Conservation (phyloP, 2,797 vertebrate genomes). For the Pipistrellus pygmaeus region DNA sequence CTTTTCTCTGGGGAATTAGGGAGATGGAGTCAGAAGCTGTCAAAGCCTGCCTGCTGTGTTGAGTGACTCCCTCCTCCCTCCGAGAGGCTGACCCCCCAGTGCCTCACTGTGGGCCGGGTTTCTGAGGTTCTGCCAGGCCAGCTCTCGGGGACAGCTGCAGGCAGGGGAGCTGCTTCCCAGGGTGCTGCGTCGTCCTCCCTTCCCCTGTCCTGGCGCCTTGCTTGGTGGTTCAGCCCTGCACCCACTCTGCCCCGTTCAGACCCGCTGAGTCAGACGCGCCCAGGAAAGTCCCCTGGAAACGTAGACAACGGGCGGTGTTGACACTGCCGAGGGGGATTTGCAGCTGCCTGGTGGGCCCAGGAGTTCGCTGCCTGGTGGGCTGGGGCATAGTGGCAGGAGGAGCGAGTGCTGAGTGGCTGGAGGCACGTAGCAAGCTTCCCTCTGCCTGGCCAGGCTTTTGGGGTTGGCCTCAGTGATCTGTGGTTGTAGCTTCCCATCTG, state of each 20-base stretch:
- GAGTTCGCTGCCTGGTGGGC: neutral
- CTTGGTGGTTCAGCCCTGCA: neutral
- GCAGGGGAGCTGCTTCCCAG: neutral
- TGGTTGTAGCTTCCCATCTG: neutral
- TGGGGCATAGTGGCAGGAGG: neutral
- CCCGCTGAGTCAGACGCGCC: neutral
- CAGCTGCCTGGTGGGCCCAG: neutral
- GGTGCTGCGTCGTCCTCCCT: neutral
- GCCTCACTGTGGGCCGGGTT: neutral
- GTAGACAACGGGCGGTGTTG: neutral
- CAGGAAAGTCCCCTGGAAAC: neutral
- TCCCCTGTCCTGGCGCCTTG: neutral
- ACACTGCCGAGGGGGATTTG: neutral
- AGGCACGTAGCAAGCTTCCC: too few relatives aligned
- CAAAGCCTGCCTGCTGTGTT: neutral
- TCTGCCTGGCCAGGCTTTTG: neutral
- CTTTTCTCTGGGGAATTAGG: neutral
- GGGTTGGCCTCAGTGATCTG: neutral
- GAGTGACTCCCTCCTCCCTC: slow-evolving; percentile 6
- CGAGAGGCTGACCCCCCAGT: neutral
- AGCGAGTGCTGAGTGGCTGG: neutral
- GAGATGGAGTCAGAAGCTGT: slow-evolving; percentile 8
- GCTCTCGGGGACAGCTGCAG: neutral
- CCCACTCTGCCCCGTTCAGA: neutral
- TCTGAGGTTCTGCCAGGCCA: neutral